phyloP scores from a whole-genome alignment of 2,113 vertebrate genomes.

The Trematocara marginatum region DNA sequence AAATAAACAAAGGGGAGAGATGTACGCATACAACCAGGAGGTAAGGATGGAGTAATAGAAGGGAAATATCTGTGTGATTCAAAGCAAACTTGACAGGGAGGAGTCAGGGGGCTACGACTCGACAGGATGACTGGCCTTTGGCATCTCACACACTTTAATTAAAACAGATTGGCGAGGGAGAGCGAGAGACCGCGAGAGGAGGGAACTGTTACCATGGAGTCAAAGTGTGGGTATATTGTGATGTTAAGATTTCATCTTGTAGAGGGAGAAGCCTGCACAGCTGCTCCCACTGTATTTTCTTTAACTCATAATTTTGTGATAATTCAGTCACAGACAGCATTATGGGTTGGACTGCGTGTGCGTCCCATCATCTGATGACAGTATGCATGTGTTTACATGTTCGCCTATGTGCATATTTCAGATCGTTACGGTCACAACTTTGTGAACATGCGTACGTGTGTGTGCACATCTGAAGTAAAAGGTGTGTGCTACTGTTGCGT shows the following conservation, averaged over 20 bases:
- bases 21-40: neutral
- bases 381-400: neutral
- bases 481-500: neutral
- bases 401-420: neutral
- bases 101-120: slow-evolving; percentile 23
- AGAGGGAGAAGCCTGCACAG: neutral
- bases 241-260: slow-evolving; percentile 9
- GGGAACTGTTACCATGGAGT: slow-evolving; percentile 41
- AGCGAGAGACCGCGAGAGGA: neutral
- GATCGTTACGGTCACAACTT: neutral
- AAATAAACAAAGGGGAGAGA: neutral
- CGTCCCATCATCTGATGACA: neutral
- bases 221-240: slow-evolving; percentile 23
- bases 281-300: neutral
- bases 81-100: slow-evolving; percentile 53
- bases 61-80: slow-evolving; percentile 29
- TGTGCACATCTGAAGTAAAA: neutral
- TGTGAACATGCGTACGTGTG: neutral
- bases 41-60: neutral
- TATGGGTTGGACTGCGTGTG: neutral
- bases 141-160: slow-evolving; percentile 67
- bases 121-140: slow-evolving; percentile 52
- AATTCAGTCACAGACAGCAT: neutral
- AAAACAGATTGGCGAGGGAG: slow-evolving; percentile 54
- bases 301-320: neutral